These are phyloP conservation scores for Cephus cinctus DNA, from an alignment of 1,140 invertebrate species.

Conservation along the genomic window DNA sequence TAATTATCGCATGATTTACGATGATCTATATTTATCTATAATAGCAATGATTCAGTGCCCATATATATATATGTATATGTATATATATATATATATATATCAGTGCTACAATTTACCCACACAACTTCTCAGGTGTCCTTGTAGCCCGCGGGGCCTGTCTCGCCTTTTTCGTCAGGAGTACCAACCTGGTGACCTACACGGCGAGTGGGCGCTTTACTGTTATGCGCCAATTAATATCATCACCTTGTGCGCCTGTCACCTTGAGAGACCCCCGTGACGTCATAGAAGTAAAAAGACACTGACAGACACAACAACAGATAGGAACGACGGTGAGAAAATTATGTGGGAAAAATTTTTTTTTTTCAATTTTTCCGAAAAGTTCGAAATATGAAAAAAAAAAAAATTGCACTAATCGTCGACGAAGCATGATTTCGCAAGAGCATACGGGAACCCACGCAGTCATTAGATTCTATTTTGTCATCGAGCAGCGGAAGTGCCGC, in stretches of 20 bases:
- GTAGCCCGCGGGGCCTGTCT: conserved; percentile 17
- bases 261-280: too few species aligned
- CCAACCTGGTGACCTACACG: conserved; percentile 28
- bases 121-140: too few species aligned
- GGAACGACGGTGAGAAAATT: too few species aligned
- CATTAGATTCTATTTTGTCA: conserved; percentile 21
- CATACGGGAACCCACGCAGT: too few species aligned
- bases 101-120: background rate
- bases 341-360: background rate
- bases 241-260: too few species aligned
- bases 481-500: conserved; percentile 25
- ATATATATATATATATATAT: background rate
- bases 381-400: conserved; percentile 10
- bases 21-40: background rate
- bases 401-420: too few species aligned
- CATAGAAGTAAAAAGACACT: too few species aligned
- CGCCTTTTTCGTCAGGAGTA: conserved; percentile 28
- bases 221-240: conserved; percentile 9
- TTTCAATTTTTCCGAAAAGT: background rate
- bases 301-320: too few species aligned
- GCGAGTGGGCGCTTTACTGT: conserved; percentile 14
- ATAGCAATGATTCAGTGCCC: background rate
- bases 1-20: background rate
- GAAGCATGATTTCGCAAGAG: too few species aligned
- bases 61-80: background rate